Evolutionary conservation across 64 coral and sea anemone genomes (phyloP).

Genomic region (Cladopsammia gracilis): DNA sequence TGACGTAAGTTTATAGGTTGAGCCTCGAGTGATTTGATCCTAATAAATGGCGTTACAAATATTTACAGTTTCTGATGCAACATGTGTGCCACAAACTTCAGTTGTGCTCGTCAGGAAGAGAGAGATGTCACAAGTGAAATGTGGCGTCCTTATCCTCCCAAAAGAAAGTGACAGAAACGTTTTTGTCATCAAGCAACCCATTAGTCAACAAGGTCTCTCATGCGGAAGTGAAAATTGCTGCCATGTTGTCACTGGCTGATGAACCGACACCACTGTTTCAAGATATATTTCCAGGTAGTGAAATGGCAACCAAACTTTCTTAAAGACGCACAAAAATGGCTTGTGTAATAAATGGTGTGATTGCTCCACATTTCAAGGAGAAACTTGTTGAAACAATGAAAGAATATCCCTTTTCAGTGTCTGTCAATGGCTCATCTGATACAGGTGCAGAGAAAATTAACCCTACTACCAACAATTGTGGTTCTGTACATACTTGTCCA

Average conservation of each 20-base stretch:
- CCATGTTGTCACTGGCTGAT: slow-evolving; percentile 46
- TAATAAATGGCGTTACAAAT: too few species aligned
- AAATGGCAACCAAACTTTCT: slow-evolving; percentile 51
- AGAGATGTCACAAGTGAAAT: slow-evolving; percentile 67
- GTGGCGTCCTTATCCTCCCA: slow-evolving; percentile 42
- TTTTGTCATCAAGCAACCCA: too few species aligned
- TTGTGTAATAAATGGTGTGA: slow-evolving; percentile 54
- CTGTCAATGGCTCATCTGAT: slow-evolving; percentile 60
- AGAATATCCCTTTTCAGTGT: slow-evolving; percentile 45
- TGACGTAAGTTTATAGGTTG: too few species aligned
- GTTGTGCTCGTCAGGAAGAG: slow-evolving; percentile 43
- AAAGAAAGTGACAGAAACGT: slow-evolving; percentile 35
- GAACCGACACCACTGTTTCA: slow-evolving; percentile 62
- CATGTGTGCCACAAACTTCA: slow-evolving; percentile 36
- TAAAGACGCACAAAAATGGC: slow-evolving; percentile 58
- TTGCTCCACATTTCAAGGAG: slow-evolving; percentile 60
- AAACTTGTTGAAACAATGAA: slow-evolving; percentile 49
- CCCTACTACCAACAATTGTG: too few species aligned
- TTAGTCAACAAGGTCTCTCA: too few species aligned
- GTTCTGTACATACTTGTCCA: too few species aligned
- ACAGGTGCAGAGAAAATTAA: slow-evolving; percentile 62
- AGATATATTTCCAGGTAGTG: slow-evolving; percentile 53
- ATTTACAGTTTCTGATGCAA: slow-evolving; percentile 46
- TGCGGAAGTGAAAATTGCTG: slow-evolving; percentile 56
- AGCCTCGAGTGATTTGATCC: too few species aligned